Conservation (phyloP, 2,797 vertebrate genomes). For the Tragelaphus eurycerus region DNA sequence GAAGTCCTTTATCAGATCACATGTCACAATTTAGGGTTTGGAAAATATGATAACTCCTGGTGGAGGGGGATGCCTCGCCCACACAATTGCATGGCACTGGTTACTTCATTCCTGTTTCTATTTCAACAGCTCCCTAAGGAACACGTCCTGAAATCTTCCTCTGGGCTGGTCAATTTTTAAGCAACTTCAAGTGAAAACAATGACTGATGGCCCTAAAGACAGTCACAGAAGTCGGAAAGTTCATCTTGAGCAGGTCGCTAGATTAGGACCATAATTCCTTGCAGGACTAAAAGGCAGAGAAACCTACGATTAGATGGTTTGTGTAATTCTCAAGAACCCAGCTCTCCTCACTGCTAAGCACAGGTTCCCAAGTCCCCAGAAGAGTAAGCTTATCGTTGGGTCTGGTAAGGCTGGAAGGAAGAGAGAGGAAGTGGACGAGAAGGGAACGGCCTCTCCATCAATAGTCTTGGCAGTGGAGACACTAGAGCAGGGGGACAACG, state of each 20-base stretch:
- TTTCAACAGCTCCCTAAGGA: background rate
- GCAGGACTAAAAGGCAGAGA: background rate
- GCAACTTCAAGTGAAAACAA: conserved; percentile 2
- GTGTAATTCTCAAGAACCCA: background rate
- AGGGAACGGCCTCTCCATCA: background rate
- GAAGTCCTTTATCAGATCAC: background rate
- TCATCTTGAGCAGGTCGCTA: background rate
- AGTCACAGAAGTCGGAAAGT: background rate
- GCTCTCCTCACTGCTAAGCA: background rate
- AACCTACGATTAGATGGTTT: background rate
- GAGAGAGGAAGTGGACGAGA: background rate
- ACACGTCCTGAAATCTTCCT: background rate
- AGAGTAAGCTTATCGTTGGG: background rate
- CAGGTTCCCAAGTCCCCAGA: background rate
- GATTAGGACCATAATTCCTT: background rate
- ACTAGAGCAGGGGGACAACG: background rate
- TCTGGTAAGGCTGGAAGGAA: background rate
- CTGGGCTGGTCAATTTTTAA: background rate
- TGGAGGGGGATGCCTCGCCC: background rate
- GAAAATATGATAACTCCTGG: background rate
- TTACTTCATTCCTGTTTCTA: background rate
- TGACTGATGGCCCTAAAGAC: background rate
- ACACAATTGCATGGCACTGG: background rate
- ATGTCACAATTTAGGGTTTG: background rate
- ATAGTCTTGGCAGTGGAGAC: background rate